phyloP scores from a whole-genome alignment of 2,797 vertebrate genomes.

The Rallus crepitans region DNA sequence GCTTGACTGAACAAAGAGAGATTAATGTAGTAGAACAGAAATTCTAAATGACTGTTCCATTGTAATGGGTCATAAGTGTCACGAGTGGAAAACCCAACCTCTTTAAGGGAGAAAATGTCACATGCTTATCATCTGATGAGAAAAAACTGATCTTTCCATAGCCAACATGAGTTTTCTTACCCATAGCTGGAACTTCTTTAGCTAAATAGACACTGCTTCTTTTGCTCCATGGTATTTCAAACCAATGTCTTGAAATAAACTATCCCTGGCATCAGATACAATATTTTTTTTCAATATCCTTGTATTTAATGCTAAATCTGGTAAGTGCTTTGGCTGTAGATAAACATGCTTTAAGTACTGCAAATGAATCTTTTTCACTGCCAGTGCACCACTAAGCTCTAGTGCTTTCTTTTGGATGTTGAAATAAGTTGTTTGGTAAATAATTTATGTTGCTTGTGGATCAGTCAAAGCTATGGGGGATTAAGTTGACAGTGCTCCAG shows the following conservation, averaged over 20 bases:
- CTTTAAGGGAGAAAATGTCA: neutral
- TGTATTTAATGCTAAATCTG: neutral
- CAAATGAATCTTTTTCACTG: neutral
- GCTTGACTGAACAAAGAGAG: neutral
- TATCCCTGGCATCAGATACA: neutral
- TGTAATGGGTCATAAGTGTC: conserved; percentile 2
- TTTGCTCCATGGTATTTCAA: neutral
- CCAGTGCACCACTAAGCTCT: neutral
- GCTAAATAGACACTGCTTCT: neutral
- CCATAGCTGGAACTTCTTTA: neutral
- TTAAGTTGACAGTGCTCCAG: neutral
- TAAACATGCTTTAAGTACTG: neutral
- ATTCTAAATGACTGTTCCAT: neutral
- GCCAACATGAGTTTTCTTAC: neutral
- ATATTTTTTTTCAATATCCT: neutral
- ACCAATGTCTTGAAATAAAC: neutral
- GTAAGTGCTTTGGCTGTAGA: neutral
- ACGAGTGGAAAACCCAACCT: neutral
- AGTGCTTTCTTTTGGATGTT: neutral
- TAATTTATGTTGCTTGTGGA: neutral
- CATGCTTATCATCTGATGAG: conserved; percentile 17
- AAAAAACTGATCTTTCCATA: neutral
- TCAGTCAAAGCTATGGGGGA: neutral
- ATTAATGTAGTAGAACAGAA: conserved; percentile 20
- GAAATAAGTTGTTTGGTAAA: neutral